Percentiles rank a stretch among this genome's conserved stretches.
Conservation (phyloP, 2,113 vertebrate genomes). For the Microcebus lehilahytsara region DNA sequence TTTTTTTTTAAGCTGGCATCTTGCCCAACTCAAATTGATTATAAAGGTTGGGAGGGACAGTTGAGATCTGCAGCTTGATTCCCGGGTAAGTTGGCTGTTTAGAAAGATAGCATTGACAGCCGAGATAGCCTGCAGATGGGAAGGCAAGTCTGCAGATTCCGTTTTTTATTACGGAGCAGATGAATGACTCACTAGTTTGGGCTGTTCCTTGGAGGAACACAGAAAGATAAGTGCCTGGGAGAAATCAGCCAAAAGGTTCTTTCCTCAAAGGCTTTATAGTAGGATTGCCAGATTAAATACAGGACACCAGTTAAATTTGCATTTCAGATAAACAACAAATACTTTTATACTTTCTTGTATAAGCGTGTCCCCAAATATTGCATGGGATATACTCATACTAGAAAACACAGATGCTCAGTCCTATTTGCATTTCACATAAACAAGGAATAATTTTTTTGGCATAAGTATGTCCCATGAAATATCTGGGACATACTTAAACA, state of each 20-base stretch:
- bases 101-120: constrained; percentile 71
- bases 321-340: constrained; percentile 29
- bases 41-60: constrained; percentile 70
- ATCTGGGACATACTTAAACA: neutral
- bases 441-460: neutral
- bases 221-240: constrained; percentile 45
- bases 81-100: constrained; percentile 59
- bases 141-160: constrained; percentile 81
- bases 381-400: constrained; percentile 3
- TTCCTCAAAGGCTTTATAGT: constrained; percentile 45
- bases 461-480: constrained; percentile 24
- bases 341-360: neutral
- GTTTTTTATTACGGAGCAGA: constrained; percentile 44
- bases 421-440: constrained; percentile 23
- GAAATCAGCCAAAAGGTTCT: constrained; percentile 47
- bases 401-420: neutral
- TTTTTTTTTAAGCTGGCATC: constrained; percentile 51
- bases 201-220: constrained; percentile 40
- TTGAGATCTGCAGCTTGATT: constrained; percentile 68
- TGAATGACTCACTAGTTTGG: constrained; percentile 58
- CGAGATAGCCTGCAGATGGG: constrained; percentile 76
- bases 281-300: constrained; percentile 34
- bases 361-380: neutral
- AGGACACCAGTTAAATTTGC: constrained; percentile 6
- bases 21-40: constrained; percentile 66